Percentiles rank a stretch among this genome's conserved stretches.
Conservation (phyloP, 2,113 vertebrate genomes). For the Solea solea region DNA sequence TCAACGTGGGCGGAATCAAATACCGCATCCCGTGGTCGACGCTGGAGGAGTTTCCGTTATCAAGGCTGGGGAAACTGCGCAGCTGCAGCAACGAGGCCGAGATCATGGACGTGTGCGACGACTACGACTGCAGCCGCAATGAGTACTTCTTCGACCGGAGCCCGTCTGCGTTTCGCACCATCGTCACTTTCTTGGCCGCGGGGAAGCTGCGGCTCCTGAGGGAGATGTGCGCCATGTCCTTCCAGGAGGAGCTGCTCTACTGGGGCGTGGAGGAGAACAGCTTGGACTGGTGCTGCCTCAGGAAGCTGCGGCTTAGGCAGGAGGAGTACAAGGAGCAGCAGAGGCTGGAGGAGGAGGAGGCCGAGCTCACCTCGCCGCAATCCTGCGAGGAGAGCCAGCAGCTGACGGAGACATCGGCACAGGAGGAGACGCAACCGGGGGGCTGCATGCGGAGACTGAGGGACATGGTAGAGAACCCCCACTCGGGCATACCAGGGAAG, state of each 20-base stretch:
- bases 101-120: constrained; percentile 94
- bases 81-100: constrained; percentile 90
- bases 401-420: constrained; percentile 42
- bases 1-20: constrained; percentile 95
- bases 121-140: constrained; percentile 92
- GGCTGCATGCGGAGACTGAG: constrained; percentile 87
- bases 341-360: constrained; percentile 82
- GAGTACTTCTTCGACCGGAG: constrained; percentile 98
- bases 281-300: constrained; percentile 94
- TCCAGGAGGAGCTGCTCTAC: constrained; percentile 96
- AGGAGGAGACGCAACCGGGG: constrained; percentile 66
- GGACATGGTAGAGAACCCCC: constrained; percentile 95
- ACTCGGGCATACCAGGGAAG: constrained; percentile 93
- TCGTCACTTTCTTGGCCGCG: constrained; percentile 92
- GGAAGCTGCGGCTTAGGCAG: constrained; percentile 87
- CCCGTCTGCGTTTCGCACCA: constrained; percentile 94
- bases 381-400: constrained; percentile 73
- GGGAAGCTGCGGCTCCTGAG: constrained; percentile 92
- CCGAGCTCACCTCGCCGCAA: constrained; percentile 58
- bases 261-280: constrained; percentile 94
- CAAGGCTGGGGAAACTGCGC: constrained; percentile 88
- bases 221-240: constrained; percentile 94
- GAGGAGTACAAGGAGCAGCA: constrained; percentile 89
- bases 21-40: constrained; percentile 95
- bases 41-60: constrained; percentile 91